Percentiles rank a stretch among this genome's conserved stretches.
Evolutionary conservation across 1,140 invertebrate species (phyloP).

Genomic region (Mylabris phalerata): DNA sequence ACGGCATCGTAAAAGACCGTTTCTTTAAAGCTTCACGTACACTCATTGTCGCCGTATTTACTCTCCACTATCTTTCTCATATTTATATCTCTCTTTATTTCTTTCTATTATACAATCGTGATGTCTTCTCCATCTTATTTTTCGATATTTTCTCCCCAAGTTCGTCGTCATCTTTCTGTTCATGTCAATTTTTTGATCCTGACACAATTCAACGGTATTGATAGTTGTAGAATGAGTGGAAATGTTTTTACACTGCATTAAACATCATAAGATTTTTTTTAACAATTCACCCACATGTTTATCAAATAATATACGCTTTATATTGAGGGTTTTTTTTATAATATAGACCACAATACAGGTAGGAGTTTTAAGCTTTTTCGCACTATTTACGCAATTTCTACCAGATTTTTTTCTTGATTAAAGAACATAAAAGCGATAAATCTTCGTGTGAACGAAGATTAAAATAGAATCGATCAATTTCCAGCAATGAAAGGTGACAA

Average conservation of each 20-base stretch:
- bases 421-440: constrained; percentile 1
- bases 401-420: too few relatives aligned
- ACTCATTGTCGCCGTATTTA: constrained; percentile 1
- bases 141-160: too few relatives aligned
- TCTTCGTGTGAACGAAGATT: constrained; percentile 11
- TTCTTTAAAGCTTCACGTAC: constrained; percentile 14
- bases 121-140: too few relatives aligned
- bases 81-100: too few relatives aligned
- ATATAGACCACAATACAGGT: neutral
- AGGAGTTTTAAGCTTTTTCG: neutral
- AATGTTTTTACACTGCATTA: constrained; percentile 13
- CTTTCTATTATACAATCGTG: too few relatives aligned
- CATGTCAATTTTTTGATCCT: constrained; percentile 13
- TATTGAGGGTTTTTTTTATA: too few relatives aligned
- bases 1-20: constrained; percentile 18
- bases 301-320: neutral
- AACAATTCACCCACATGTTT: constrained; percentile 13
- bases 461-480: constrained; percentile 7
- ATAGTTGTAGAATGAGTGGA: neutral
- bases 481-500: too few relatives aligned
- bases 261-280: constrained; percentile 9
- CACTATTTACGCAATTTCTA: constrained; percentile 4
- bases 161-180: constrained; percentile 1
- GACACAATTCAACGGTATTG: neutral
- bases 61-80: too few relatives aligned